Conservation (phyloP, 2,797 vertebrate species). For the Dipus sagitta region DNA sequence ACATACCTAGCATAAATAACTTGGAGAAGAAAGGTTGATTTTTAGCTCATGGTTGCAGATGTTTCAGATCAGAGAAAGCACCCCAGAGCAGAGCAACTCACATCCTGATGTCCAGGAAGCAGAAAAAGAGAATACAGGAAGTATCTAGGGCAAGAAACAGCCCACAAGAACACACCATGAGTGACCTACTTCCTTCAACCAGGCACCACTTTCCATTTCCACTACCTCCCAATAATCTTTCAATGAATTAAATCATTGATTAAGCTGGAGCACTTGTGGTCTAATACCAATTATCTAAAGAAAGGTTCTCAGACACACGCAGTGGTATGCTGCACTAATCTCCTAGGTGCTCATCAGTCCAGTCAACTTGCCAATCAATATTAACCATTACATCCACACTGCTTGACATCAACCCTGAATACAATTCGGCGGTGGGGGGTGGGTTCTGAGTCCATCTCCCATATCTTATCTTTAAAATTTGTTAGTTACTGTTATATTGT, state of each 20-base stretch:
- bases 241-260: not conserved
- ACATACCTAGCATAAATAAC: not conserved
- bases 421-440: too few relatives aligned
- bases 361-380: not conserved
- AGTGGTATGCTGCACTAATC: not conserved
- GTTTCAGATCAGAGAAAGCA: not conserved
- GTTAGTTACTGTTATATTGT: not conserved
- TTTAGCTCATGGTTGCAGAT: not conserved
- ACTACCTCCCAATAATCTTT: not conserved
- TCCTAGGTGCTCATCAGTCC: not conserved
- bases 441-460: too few relatives aligned
- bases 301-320: too few relatives aligned
- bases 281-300: not conserved
- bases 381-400: not conserved
- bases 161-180: not conserved
- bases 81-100: not conserved
- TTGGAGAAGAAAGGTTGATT: not conserved
- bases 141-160: not conserved
- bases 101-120: too few relatives aligned
- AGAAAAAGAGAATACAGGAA: not conserved
- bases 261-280: not conserved
- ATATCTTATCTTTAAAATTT: not conserved
- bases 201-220: not conserved
- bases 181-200: not conserved
- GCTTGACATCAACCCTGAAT: not conserved